Conservation (phyloP, 2,888 invertebrate genomes). For the Rambutsinella grinnellia region DNA sequence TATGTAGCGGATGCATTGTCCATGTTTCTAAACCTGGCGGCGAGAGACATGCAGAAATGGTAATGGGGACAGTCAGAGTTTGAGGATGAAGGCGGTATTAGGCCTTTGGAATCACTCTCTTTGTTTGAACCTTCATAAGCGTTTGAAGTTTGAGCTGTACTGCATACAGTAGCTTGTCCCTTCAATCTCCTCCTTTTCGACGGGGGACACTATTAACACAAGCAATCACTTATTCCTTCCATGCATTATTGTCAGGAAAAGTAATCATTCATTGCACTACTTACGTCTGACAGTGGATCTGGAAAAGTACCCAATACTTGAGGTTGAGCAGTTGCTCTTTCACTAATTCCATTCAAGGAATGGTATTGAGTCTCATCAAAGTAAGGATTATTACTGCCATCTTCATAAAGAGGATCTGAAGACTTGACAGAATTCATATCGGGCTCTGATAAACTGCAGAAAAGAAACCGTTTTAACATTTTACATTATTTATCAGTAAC, state of each 20-base stretch:
- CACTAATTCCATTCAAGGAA: constrained; percentile 20
- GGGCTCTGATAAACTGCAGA: background rate
- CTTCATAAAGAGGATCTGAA: too few relatives aligned
- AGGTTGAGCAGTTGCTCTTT: too few relatives aligned
- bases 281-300: too few relatives aligned
- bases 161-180: too few relatives aligned
- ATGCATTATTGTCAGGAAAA: too few relatives aligned
- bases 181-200: constrained; percentile 1
- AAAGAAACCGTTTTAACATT: background rate
- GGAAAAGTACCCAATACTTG: too few relatives aligned
- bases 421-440: background rate
- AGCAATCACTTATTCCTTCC: too few relatives aligned
- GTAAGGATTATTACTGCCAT: background rate
- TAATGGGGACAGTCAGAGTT: constrained; percentile 28
- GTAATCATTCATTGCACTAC: too few relatives aligned
- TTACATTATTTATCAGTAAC: too few relatives aligned
- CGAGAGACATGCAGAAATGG: constrained; percentile 26
- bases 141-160: too few relatives aligned
- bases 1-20: constrained; percentile 1
- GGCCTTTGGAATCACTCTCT: too few relatives aligned
- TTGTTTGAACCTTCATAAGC: too few relatives aligned
- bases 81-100: background rate
- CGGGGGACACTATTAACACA: background rate
- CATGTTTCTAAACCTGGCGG: constrained; percentile 22
- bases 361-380: constrained; percentile 36